These are phyloP conservation scores for Cephus sareptanus DNA, from an alignment of 2,888 invertebrate genomes.

Conservation along the genomic window DNA sequence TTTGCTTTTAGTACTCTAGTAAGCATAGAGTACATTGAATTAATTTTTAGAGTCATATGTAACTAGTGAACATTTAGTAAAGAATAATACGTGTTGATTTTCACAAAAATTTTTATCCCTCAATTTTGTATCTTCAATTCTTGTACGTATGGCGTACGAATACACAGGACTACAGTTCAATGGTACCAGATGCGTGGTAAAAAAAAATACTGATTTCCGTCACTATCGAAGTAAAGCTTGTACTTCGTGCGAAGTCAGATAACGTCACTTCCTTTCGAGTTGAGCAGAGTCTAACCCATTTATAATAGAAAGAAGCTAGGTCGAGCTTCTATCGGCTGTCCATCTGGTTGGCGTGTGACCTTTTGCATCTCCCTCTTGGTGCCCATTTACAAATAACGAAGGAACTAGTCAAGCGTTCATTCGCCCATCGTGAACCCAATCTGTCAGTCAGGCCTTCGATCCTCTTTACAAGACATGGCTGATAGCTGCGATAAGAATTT, in stretches of 20 bases:
- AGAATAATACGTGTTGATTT: neutral
- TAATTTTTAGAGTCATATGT: neutral
- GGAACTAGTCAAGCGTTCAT: neutral
- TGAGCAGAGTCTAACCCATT: conserved; percentile 43
- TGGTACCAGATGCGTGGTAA: neutral
- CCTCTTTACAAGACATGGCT: neutral
- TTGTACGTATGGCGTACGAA: too few species aligned
- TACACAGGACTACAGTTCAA: neutral
- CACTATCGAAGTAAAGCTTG: neutral
- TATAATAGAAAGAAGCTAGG: conserved; percentile 47
- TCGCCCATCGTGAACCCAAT: neutral
- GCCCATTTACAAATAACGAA: neutral
- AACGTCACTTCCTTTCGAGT: conserved; percentile 5
- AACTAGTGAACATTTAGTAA: neutral
- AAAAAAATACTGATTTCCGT: neutral
- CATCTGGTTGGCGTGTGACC: conserved; percentile 56
- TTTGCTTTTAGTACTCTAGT: neutral
- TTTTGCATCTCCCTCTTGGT: conserved; percentile 43
- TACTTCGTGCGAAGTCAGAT: neutral
- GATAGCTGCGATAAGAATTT: neutral
- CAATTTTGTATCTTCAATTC: too few species aligned
- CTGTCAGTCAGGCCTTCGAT: neutral
- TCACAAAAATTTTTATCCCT: neutral
- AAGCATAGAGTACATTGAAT: neutral
- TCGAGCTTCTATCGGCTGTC: conserved; percentile 54